A percentile compares a stretch with the other conserved stretches of the same genome.
phyloP scores from a whole-genome alignment of 2,888 invertebrate genomes.

The Rhimphoctona megacephalus region DNA sequence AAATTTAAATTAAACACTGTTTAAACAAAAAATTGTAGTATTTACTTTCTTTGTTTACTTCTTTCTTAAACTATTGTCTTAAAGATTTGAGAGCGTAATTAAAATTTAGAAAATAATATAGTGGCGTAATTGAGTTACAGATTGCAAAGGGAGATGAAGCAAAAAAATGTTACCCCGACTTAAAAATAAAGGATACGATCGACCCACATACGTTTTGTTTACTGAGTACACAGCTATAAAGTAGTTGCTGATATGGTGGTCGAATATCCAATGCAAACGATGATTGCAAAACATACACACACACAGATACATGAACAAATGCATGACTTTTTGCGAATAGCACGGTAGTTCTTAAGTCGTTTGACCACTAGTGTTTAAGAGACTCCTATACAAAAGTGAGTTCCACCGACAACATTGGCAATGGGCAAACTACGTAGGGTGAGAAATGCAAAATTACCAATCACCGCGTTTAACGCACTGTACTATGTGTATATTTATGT shows the following conservation, averaged over 20 bases:
- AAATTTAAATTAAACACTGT: not conserved
- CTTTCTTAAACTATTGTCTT: too few relatives aligned
- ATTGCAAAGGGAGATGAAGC: not conserved
- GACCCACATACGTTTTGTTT: not conserved
- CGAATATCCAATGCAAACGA: slow-evolving; percentile 10
- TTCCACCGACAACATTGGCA: slow-evolving; percentile 9
- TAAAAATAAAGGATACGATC: slow-evolving; percentile 8
- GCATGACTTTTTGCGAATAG: not conserved
- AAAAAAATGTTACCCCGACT: not conserved
- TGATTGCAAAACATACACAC: not conserved
- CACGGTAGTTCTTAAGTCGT: slow-evolving; percentile 1
- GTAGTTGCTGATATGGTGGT: not conserved
- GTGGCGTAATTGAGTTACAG: not conserved
- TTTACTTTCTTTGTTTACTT: not conserved
- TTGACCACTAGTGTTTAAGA: slow-evolving; percentile 6
- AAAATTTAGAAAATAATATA: not conserved
- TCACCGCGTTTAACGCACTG: not conserved
- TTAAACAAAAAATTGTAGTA: too few relatives aligned
- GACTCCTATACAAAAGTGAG: not conserved
- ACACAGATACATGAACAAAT: not conserved
- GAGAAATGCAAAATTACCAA: slow-evolving; percentile 21
- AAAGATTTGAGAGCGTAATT: not conserved
- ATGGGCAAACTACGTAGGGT: not conserved
- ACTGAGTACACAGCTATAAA: not conserved
- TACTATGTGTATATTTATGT: not conserved